Conservation (phyloP, 2,888 invertebrate genomes). For the Apoda limacodes region DNA sequence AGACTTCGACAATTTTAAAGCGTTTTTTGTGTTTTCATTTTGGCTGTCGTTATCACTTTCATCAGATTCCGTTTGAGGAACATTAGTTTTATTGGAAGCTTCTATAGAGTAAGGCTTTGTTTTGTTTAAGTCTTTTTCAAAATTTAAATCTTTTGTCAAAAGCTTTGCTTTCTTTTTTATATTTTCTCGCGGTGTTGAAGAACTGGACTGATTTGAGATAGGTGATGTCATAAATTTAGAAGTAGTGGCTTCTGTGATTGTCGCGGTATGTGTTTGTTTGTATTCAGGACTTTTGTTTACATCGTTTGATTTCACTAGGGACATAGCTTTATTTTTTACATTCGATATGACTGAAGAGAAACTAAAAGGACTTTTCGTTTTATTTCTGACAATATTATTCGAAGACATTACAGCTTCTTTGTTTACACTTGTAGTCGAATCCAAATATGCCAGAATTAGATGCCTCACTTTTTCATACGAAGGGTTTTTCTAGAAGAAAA, state of each 20-base stretch:
- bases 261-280: slow-evolving; percentile 31
- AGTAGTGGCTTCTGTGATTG: slow-evolving; percentile 39
- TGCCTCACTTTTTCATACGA: slow-evolving; percentile 55
- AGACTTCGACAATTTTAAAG: slow-evolving; percentile 34
- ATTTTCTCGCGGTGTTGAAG: slow-evolving; percentile 20
- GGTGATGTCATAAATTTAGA: slow-evolving; percentile 43
- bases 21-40: slow-evolving; percentile 20
- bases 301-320: slow-evolving; percentile 55
- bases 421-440: slow-evolving; percentile 36
- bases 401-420: slow-evolving; percentile 22
- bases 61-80: slow-evolving; percentile 28
- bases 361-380: slow-evolving; percentile 34
- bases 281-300: slow-evolving; percentile 27
- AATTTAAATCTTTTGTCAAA: slow-evolving; percentile 5
- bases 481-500: slow-evolving; percentile 48
- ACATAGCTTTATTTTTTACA: slow-evolving; percentile 64
- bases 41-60: slow-evolving; percentile 32
- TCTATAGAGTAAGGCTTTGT: neutral
- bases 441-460: slow-evolving; percentile 53
- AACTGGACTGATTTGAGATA: slow-evolving; percentile 36
- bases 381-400: slow-evolving; percentile 40
- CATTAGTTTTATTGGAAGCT: slow-evolving; percentile 15
- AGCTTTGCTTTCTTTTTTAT: neutral
- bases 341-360: slow-evolving; percentile 61
- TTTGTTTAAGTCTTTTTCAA: slow-evolving; percentile 9